Percentiles rank a stretch among this genome's conserved stretches.
Conservation (phyloP, 2,888 invertebrate species). For the Pachydiplax longipennis region DNA sequence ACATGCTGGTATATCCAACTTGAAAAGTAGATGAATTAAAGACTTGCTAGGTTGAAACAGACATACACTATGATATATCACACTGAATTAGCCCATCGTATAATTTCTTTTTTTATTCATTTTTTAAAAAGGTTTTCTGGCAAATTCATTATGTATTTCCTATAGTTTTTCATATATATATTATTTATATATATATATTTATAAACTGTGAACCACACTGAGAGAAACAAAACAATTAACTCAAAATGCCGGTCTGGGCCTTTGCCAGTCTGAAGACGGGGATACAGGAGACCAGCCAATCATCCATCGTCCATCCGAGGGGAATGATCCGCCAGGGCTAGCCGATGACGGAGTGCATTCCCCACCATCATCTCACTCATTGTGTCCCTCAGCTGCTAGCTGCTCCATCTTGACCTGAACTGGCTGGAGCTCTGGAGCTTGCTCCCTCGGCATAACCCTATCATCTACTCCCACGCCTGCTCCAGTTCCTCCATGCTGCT, state of each 20-base stretch:
- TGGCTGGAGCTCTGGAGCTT: constrained; percentile 63
- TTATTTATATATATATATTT: constrained; percentile 24
- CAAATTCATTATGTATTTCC: constrained; percentile 39
- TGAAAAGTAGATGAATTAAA: constrained; percentile 31
- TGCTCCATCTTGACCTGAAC: constrained; percentile 78
- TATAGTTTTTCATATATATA: constrained; percentile 43
- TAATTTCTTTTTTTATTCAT: constrained; percentile 31
- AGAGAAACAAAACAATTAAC: constrained; percentile 43
- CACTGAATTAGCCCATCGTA: constrained; percentile 43
- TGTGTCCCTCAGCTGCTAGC: constrained; percentile 59
- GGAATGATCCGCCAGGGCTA: constrained; percentile 33
- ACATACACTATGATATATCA: constrained; percentile 44
- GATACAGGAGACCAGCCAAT: constrained; percentile 37
- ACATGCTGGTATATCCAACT: constrained; percentile 24
- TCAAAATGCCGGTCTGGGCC: constrained; percentile 41
- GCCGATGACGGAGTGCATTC: constrained; percentile 23
- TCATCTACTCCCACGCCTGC: constrained; percentile 36
- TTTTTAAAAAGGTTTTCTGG: constrained; percentile 40
- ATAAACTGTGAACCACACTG: constrained; percentile 45
- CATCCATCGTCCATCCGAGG: constrained; percentile 41
- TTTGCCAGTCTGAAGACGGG: constrained; percentile 41
- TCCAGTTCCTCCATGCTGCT: constrained; percentile 25
- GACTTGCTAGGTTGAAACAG: constrained; percentile 37
- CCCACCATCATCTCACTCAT: constrained; percentile 44
- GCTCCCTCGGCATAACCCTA: constrained; percentile 52